Conservation (phyloP, 2,888 invertebrate species). For the Aquatica leii region DNA sequence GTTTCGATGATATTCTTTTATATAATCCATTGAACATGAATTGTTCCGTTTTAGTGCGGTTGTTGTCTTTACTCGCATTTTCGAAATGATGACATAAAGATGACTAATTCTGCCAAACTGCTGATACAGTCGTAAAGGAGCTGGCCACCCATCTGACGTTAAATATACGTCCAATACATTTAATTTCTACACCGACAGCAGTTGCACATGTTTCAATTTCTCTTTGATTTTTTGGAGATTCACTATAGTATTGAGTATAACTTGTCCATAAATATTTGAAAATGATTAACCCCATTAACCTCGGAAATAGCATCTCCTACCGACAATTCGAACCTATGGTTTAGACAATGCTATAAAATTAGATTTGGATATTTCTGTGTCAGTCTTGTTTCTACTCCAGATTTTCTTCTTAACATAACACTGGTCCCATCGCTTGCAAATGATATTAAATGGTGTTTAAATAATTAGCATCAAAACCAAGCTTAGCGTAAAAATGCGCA, state of each 20-base stretch:
- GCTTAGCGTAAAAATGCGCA: no score
- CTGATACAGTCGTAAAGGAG: constrained; percentile 13
- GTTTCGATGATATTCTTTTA: no score
- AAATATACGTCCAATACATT: constrained; percentile 13
- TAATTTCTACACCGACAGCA: constrained; percentile 11
- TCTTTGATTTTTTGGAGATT: constrained; percentile 16
- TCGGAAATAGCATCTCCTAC: no score
- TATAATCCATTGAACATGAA: no score
- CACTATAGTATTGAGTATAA: constrained; percentile 13
- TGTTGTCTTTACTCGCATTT: constrained; percentile 16
- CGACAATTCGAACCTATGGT: no score
- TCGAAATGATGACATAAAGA: constrained; percentile 12
- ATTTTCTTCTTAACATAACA: constrained; percentile 12
- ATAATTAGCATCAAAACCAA: constrained; percentile 12
- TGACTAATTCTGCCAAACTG: constrained; percentile 15
- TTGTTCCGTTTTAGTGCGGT: no score
- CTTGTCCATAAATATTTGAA: constrained; percentile 9
- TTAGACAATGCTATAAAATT: no score
- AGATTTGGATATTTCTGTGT: constrained; percentile 7
- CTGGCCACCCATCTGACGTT: constrained; percentile 15
- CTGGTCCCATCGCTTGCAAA: constrained; percentile 11
- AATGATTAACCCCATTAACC: constrained; percentile 2
- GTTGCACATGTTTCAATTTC: constrained; percentile 17
- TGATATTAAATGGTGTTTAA: constrained; percentile 10
- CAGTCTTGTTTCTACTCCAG: constrained; percentile 9